phyloP scores from a whole-genome alignment of 2,113 vertebrate genomes.

The Motacilla alba region DNA sequence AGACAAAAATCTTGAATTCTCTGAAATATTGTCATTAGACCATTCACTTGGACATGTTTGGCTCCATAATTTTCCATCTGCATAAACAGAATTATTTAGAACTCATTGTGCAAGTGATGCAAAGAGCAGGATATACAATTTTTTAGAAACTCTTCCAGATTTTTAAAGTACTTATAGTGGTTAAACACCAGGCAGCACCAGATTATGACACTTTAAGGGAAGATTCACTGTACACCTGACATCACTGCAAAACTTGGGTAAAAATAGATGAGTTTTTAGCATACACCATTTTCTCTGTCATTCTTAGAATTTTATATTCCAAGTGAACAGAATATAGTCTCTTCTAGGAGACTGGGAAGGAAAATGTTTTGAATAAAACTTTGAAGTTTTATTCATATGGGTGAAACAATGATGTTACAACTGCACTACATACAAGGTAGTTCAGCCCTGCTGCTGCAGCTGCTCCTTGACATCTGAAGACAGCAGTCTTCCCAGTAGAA shows the following conservation, averaged over 20 bases:
- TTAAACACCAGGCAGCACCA: neutral
- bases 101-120: neutral
- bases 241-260: neutral
- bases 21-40: neutral
- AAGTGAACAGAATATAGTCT: neutral
- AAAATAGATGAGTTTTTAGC: neutral
- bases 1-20: neutral
- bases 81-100: neutral
- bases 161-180: neutral
- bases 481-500: neutral
- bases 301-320: neutral
- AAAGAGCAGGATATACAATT: neutral
- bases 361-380: neutral
- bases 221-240: neutral
- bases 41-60: neutral
- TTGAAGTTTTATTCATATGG: neutral
- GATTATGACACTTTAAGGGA: neutral
- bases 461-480: neutral
- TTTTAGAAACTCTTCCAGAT: neutral
- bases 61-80: neutral
- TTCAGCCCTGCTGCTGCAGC: neutral
- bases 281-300: neutral
- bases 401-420: neutral
- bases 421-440: neutral
- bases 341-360: neutral